Percentiles rank a stretch among this genome's conserved stretches.
phyloP scores from a whole-genome alignment of 2,113 vertebrate genomes.

The Piprites chloris region DNA sequence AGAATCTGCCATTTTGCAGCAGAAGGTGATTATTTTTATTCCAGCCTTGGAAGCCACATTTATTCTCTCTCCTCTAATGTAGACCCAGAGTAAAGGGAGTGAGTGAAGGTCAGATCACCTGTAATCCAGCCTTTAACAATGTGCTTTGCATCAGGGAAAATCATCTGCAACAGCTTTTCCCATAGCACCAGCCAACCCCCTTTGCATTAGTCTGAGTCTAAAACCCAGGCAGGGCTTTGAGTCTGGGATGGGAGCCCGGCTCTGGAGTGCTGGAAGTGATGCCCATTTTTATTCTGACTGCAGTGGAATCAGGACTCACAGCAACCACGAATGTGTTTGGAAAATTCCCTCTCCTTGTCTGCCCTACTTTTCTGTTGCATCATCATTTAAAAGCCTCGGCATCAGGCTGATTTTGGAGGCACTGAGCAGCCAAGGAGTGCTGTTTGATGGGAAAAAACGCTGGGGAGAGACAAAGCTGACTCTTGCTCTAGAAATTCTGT shows the following conservation, averaged over 20 bases:
- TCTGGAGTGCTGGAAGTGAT: neutral
- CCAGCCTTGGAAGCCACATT: neutral
- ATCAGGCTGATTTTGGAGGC: neutral
- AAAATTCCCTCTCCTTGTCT: neutral
- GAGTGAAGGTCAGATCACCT: neutral
- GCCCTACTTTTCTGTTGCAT: constrained; percentile 14
- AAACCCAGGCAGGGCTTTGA: neutral
- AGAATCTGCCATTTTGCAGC: neutral
- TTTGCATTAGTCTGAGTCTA: neutral
- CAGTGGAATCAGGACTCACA: neutral
- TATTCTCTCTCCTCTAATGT: neutral
- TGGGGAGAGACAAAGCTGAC: neutral
- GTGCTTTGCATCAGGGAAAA: neutral
- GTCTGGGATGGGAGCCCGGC: neutral
- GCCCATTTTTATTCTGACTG: neutral
- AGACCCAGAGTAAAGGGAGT: neutral
- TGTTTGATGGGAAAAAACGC: neutral
- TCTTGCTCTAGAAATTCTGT: neutral
- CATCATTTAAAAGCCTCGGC: neutral
- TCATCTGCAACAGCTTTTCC: neutral
- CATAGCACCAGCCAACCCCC: neutral
- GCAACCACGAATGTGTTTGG: neutral
- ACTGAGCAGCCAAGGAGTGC: neutral
- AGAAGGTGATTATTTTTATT: neutral
- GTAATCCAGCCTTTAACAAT: neutral